Evolutionary conservation across 2,113 vertebrate species (phyloP), one percentile per base, ranked within the genome.

Genomic region (Synodontis membranacea): DNA sequence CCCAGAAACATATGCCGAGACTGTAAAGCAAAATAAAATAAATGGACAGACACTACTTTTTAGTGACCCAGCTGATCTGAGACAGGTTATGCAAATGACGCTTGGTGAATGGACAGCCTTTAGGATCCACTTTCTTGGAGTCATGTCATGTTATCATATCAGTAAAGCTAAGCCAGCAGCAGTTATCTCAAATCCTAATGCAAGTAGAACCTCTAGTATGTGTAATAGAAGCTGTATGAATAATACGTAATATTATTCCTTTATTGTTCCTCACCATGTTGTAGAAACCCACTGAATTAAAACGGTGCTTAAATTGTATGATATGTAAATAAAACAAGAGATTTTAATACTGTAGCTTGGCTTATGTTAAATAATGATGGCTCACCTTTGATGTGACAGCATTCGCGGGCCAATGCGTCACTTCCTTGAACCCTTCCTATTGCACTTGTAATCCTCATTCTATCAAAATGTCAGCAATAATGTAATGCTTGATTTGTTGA

Each of bases 81-180:
- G 93, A 86, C 34, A 85, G 5, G 93, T 95, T 62, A 88, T 96
- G 2, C 42, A 86, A 28, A 95, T 96, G 95, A 94, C 90, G 56
- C 93, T 94, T 44, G 93, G 95, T 7, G 93, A 95, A 81, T 96
- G 95, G 95, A 91, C 90, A 3, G 86, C 86, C 39, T 96, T 96
- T 86, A 91, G 86, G 87, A 92, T 94, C 48, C 94, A 93, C 89
- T 95, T 96, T 89, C 89, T 95, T 75, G 92, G 91, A 80, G 89
- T 89, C 25, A 87, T 54, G 1, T 48, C 91, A 80, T 37, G 82
- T 70, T 46, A 84, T 88, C 50, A 62, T 5, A 76, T 66, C 48
- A 37, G 37, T 15, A 52, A 70, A 75, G 12, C 54, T 31, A 80
- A 84, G 46, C 52, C 34, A 44, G 28, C 1, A 54, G 68, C 76